Conservation (phyloP, 2,797 vertebrate genomes). For the Clarias pachynema region DNA sequence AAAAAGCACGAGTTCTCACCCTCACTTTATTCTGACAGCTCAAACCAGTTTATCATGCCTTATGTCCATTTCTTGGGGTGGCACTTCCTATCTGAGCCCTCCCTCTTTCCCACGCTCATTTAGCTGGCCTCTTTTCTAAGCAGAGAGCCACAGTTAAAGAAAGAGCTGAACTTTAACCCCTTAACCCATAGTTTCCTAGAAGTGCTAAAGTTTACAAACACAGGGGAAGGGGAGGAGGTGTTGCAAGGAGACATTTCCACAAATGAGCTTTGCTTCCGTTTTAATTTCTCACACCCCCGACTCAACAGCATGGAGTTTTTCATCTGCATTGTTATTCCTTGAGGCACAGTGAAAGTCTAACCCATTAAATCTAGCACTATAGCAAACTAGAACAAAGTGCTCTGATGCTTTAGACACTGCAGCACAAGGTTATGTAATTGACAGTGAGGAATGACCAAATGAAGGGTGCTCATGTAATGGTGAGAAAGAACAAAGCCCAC, state of each 20-base stretch:
- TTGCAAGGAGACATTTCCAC: constrained; percentile 42
- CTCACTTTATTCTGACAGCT: constrained; percentile 1
- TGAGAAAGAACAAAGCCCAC: not conserved
- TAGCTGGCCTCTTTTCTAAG: constrained; percentile 43
- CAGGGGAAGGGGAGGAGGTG: not conserved
- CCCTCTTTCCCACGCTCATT: constrained; percentile 59
- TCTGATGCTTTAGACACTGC: not conserved
- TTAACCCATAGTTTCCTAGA: constrained; percentile 47
- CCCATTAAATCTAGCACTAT: not conserved
- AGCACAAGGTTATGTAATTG: constrained; percentile 30
- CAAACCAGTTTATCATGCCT: not conserved
- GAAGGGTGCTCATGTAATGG: not conserved
- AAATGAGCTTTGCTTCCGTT: constrained; percentile 42
- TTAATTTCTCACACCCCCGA: not conserved
- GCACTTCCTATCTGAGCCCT: constrained; percentile 9
- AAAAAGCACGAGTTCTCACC: not conserved
- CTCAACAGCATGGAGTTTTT: not conserved
- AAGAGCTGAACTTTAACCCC: constrained; percentile 54
- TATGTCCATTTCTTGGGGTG: constrained; percentile 11
- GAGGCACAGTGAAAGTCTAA: not conserved
- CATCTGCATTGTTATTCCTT: not conserved
- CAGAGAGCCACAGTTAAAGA: constrained; percentile 45
- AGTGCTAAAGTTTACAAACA: constrained; percentile 53
- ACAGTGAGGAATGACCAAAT: not conserved
- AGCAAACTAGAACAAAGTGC: not conserved